Evolutionary conservation across 2,888 invertebrate species (phyloP).

Genomic region (Cephus pulcher): DNA sequence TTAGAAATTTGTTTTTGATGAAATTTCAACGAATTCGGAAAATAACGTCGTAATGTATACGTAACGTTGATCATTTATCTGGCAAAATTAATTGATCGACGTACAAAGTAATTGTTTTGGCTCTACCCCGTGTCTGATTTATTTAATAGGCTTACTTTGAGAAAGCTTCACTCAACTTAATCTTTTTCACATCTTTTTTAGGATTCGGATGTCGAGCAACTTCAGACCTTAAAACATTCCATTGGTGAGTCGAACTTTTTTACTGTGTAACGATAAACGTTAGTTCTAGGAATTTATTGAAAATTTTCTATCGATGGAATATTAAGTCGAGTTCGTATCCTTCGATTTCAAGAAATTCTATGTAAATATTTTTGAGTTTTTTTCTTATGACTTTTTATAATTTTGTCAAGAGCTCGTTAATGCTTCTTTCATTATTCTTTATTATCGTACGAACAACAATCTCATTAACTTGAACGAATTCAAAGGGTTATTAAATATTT

Average conservation of each 20-base stretch:
- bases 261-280: background rate
- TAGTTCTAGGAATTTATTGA: background rate
- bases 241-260: background rate
- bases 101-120: background rate
- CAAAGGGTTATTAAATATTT: too few species aligned
- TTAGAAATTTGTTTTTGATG: background rate
- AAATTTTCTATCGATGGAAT: background rate
- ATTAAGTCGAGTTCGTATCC: background rate
- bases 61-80: background rate
- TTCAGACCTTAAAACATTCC: background rate
- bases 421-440: too few species aligned
- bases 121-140: background rate
- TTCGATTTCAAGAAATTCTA: background rate
- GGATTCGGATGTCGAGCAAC: background rate
- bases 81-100: background rate
- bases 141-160: background rate
- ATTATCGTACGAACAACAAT: too few species aligned
- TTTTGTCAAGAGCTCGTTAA: too few species aligned
- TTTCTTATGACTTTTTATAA: too few species aligned
- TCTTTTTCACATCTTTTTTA: background rate
- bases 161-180: too few species aligned
- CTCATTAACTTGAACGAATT: too few species aligned
- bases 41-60: background rate
- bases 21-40: background rate
- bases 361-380: background rate